Conservation (phyloP, 2,888 invertebrate genomes). For the Eutolmus rufibarbis region DNA sequence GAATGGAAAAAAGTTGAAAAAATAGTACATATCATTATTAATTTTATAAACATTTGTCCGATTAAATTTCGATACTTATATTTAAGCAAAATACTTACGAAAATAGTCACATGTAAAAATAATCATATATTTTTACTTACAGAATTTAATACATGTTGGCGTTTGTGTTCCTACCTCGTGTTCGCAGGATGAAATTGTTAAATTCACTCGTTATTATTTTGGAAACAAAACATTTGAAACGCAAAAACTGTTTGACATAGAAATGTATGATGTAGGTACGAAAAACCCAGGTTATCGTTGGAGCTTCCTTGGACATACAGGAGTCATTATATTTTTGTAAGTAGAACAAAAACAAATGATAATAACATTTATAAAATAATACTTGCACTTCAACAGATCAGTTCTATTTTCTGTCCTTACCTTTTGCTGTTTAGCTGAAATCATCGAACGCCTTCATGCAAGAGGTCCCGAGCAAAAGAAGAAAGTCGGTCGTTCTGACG, state of each 20-base stretch:
- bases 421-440: slow-evolving; percentile 51
- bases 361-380: background rate
- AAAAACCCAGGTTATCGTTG: slow-evolving; percentile 54
- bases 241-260: slow-evolving; percentile 56
- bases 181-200: slow-evolving; percentile 53
- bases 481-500: background rate
- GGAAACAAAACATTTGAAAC: slow-evolving; percentile 52
- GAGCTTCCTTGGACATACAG: slow-evolving; percentile 50
- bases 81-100: too few species aligned
- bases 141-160: slow-evolving; percentile 61
- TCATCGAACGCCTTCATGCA: slow-evolving; percentile 48
- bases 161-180: slow-evolving; percentile 63
- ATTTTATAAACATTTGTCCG: too few species aligned
- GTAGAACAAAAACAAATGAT: slow-evolving; percentile 37
- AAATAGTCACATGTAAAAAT: too few species aligned
- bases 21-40: too few species aligned
- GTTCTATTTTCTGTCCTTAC: slow-evolving; percentile 34
- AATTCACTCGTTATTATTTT: slow-evolving; percentile 55
- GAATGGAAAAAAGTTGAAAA: too few species aligned
- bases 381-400: background rate
- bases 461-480: slow-evolving; percentile 43
- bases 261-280: slow-evolving; percentile 52
- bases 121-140: background rate
- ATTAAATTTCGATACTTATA: too few species aligned
- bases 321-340: slow-evolving; percentile 53